Evolutionary conservation across 2,797 vertebrate genomes (phyloP).

Genomic region (Acanthurus tractus): DNA sequence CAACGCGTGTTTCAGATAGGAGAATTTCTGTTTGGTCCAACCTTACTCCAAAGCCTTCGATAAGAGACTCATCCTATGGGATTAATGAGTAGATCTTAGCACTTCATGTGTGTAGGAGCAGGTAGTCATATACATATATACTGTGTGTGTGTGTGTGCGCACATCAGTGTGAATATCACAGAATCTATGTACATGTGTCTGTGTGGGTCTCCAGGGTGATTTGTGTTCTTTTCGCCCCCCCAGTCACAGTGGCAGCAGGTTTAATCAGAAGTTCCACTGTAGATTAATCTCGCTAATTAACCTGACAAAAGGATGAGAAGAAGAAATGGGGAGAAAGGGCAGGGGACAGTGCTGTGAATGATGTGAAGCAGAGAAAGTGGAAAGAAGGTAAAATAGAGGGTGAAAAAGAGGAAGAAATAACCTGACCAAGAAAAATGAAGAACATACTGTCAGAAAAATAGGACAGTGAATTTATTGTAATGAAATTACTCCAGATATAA

Average conservation of each 20-base stretch:
- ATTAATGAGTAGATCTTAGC: conserved; percentile 9
- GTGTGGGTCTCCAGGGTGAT: conserved; percentile 36
- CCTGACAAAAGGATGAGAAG: conserved; percentile 70
- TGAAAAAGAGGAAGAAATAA: conserved; percentile 33
- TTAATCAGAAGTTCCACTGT: conserved; percentile 72
- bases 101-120: background rate
- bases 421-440: conserved; percentile 39
- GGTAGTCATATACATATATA: conserved; percentile 16
- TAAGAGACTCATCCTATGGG: background rate
- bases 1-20: conserved; percentile 8
- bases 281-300: conserved; percentile 82
- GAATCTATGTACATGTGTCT: background rate
- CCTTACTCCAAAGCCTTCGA: background rate
- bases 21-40: background rate
- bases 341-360: conserved; percentile 37
- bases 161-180: background rate
- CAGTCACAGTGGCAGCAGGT: conserved; percentile 38
- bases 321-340: background rate
- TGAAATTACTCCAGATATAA: conserved; percentile 15
- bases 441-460: conserved; percentile 34
- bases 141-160: background rate
- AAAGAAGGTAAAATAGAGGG: conserved; percentile 8
- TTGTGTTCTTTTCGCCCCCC: conserved; percentile 37
- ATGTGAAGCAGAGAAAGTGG: conserved; percentile 44
- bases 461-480: conserved; percentile 31